Evolutionary conservation across 2,797 vertebrate species (phyloP).

Genomic region (Typhlichthys subterraneus): DNA sequence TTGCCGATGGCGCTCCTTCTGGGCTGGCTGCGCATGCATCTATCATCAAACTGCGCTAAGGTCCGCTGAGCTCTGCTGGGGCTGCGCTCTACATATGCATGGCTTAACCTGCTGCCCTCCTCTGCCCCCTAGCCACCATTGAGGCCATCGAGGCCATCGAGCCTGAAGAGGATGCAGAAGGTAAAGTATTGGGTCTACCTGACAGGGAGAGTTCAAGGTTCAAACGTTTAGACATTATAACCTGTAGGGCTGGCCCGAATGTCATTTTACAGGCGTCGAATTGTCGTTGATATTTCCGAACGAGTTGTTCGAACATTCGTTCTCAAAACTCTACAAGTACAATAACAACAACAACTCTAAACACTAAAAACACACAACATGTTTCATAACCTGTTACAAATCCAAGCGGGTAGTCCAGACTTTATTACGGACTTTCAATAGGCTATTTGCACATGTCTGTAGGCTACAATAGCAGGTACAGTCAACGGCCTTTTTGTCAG

Average conservation of each 20-base stretch:
- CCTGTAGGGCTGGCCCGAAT: neutral
- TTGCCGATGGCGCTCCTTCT: conserved; percentile 53
- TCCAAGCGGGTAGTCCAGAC: no score
- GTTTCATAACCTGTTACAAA: no score
- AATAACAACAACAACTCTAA: no score
- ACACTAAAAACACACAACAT: no score
- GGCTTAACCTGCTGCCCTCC: conserved; percentile 82
- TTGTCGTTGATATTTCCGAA: no score
- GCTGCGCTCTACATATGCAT: conserved; percentile 79
- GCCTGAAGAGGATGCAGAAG: conserved; percentile 80
- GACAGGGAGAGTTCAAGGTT: neutral
- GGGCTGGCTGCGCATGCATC: conserved; percentile 60
- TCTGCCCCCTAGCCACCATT: conserved; percentile 82
- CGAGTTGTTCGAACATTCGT: no score
- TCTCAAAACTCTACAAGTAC: no score
- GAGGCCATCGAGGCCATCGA: conserved; percentile 88
- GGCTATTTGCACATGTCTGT: no score
- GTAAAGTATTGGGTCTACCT: conserved; percentile 61
- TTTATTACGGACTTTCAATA: no score
- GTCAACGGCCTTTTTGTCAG: no score
- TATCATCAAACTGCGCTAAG: conserved; percentile 48
- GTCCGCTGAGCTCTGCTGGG: conserved; percentile 50
- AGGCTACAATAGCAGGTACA: no score
- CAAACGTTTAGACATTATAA: conserved; percentile 3
- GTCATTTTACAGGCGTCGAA: no score